These are phyloP conservation scores for Drosophila neutralis DNA, from an alignment of 2,888 invertebrate species.

Conservation along the genomic window DNA sequence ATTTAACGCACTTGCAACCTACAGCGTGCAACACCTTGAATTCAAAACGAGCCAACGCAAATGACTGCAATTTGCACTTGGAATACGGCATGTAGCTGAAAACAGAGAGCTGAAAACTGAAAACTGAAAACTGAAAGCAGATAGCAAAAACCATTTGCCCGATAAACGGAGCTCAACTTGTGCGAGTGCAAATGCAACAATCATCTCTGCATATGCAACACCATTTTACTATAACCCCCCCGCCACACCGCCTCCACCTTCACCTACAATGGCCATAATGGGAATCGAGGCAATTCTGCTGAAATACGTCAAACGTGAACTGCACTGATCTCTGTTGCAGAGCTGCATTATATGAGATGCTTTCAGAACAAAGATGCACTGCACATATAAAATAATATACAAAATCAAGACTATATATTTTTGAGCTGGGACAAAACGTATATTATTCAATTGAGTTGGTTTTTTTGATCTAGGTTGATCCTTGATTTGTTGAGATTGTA, in stretches of 20 bases:
- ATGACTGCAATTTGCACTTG: conserved; percentile 44
- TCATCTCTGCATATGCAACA: conserved; percentile 19
- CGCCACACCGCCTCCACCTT: neutral
- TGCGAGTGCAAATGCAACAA: neutral
- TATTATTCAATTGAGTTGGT: neutral
- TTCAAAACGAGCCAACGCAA: conserved; percentile 17
- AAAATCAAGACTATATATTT: neutral
- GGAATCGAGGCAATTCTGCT: conserved; percentile 20
- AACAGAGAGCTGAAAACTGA: neutral
- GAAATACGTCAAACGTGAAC: conserved; percentile 47
- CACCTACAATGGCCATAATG: conserved; percentile 21
- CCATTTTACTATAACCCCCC: conserved; percentile 16
- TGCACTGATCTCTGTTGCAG: conserved; percentile 43
- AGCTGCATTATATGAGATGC: neutral
- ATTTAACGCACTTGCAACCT: conserved; percentile 54
- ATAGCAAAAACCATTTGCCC: conserved; percentile 23
- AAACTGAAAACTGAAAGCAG: neutral
- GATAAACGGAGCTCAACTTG: neutral
- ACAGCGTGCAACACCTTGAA: conserved; percentile 39
- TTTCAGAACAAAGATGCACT: neutral
- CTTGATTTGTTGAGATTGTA: neutral
- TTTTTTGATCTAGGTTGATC: neutral
- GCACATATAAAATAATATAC: neutral
- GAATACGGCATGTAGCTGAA: conserved; percentile 2
- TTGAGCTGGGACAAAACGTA: neutral